A percentile compares a stretch with the other conserved stretches of the same genome.
phyloP scores from a whole-genome alignment of 2,888 invertebrate genomes.

The Junonia oenone region DNA sequence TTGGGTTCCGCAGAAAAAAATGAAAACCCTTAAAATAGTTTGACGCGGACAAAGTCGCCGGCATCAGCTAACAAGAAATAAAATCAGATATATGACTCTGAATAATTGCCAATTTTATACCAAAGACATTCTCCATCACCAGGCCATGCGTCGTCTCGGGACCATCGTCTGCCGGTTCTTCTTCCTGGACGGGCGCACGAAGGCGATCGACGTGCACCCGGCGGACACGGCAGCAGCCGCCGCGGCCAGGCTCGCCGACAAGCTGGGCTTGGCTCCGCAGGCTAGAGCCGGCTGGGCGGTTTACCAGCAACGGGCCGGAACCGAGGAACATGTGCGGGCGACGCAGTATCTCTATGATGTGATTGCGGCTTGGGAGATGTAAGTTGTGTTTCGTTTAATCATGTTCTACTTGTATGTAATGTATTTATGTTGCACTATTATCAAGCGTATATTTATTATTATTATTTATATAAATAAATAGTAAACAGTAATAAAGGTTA shows the following conservation, averaged over 20 bases:
- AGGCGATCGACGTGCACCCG: slow-evolving; percentile 96
- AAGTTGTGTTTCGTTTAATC: slow-evolving; percentile 45
- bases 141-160: slow-evolving; percentile 94
- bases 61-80: too few relatives aligned
- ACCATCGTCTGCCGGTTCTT: slow-evolving; percentile 96
- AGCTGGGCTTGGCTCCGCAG: slow-evolving; percentile 86
- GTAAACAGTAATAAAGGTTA: not conserved
- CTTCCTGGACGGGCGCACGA: slow-evolving; percentile 96
- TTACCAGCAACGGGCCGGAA: slow-evolving; percentile 91
- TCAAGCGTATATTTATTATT: too few relatives aligned
- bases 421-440: too few relatives aligned
- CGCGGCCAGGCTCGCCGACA: slow-evolving; percentile 91
- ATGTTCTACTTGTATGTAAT: too few relatives aligned
- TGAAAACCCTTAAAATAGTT: too few relatives aligned
- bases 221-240: slow-evolving; percentile 96
- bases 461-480: not conserved
- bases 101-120: too few relatives aligned
- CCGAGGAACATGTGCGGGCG: slow-evolving; percentile 93
- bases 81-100: too few relatives aligned
- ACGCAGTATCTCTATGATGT: slow-evolving; percentile 96
- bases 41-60: too few relatives aligned
- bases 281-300: slow-evolving; percentile 95
- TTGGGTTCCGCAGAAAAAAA: too few relatives aligned
- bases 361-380: slow-evolving; percentile 96
- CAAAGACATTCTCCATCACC: too few relatives aligned